Base-by-base conservation (phyloP, 2,888 invertebrate genomes). In the Andrena hattorfiana region DNA sequence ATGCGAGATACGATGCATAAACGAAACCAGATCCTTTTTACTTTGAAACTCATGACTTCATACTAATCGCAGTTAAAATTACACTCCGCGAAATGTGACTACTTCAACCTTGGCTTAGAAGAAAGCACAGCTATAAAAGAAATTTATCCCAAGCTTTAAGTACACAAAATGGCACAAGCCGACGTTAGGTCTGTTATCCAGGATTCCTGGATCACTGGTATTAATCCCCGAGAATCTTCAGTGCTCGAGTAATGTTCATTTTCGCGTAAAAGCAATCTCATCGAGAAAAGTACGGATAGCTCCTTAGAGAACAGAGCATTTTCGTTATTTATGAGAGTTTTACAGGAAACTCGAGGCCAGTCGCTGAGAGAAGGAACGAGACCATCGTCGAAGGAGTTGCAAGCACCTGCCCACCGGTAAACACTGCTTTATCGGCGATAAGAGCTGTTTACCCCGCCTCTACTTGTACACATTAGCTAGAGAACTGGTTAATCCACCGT, bases 401-500 rank as follows among this genome's bases (percentile, higher is more conserved):
- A 69, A 71, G n/a, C 62, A 73, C 28, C 30, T 54, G 51, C 4
- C 42, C 32, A 26, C n/a, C 51, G 7, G 26, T 64, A 59, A 74
- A 74, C 20, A 49, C 20, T 32, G 48, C 54, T 79, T 74, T 68
- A 60, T 77, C 74, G 51, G 8, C 66, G 67, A 74, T 73, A 79
- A 74, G 70, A 70, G 64, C 51, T 75, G 77, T 62, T 75, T 70
- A 51, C 59, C 60, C 35, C 51, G 62, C 35, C 66, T 68, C 35
- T 60, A 32, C 54, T 60, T 66, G 60, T 69, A 66, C 51, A 62
- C 54, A 28, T 42, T 66, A 23, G 64, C 64, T 28, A n/a, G 26
- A 23, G 70, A 77, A 74, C 77, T 74, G 60, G 73, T 51, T 74
- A 71, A 76, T 74, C 81, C 67, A 32, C 56, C 63, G 32, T 28